Conservation (phyloP, 2,888 invertebrate species). For the Andrena praecox region DNA sequence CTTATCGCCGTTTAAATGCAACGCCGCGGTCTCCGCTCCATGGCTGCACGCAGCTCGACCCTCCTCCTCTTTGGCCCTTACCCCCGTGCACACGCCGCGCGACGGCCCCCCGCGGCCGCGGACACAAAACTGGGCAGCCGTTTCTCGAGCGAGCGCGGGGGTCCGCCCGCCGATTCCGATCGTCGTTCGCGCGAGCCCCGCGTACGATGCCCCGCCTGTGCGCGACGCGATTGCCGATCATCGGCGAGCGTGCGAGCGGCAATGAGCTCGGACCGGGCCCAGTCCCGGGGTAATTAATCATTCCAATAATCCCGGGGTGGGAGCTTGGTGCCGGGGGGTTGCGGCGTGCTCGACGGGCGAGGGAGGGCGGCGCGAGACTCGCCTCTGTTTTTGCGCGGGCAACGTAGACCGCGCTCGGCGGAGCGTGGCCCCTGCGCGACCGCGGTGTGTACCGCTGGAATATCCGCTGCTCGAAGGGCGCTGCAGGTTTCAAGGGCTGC, state of each 20-base stretch:
- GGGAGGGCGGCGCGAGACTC: no score
- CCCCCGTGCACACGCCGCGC: not conserved
- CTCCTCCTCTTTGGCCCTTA: conserved; percentile 30
- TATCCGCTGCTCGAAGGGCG: no score
- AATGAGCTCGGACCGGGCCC: conserved; percentile 9
- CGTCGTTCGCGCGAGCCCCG: conserved; percentile 30
- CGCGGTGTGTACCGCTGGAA: no score
- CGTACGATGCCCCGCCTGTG: not conserved
- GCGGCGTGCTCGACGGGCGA: no score
- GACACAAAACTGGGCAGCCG: conserved; percentile 54
- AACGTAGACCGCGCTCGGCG: no score
- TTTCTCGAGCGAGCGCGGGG: conserved; percentile 35
- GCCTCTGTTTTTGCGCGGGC: no score
- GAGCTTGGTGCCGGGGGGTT: no score
- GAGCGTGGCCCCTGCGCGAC: no score
- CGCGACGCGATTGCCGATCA: conserved; percentile 32
- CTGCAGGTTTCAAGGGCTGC: no score
- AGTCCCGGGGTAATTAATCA: conserved; percentile 38
- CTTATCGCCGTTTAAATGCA: conserved; percentile 78
- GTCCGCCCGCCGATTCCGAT: conserved; percentile 54
- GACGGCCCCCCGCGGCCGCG: not conserved
- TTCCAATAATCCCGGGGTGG: conserved; percentile 32
- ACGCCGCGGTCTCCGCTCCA: conserved; percentile 66
- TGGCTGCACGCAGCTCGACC: conserved; percentile 63
- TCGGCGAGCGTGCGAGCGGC: conserved; percentile 47